phyloP scores from a whole-genome alignment of 2,888 invertebrate genomes.

The Oligia strigilis region DNA sequence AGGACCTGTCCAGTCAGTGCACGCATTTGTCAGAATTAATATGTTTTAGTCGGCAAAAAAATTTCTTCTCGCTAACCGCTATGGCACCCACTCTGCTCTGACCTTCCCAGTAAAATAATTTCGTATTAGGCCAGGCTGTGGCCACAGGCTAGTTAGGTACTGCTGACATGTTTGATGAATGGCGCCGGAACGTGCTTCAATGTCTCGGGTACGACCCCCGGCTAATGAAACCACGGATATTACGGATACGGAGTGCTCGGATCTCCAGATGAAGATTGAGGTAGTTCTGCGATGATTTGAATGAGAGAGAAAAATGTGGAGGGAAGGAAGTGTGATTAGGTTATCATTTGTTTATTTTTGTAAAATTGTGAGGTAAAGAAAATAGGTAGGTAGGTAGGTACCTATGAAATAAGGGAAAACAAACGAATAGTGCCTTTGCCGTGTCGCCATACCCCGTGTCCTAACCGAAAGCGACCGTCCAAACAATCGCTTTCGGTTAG shows the following conservation, averaged over 20 bases:
- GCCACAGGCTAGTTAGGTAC: constrained; percentile 46
- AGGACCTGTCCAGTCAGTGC: too few species aligned
- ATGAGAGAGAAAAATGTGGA: constrained; percentile 2
- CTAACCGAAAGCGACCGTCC: too few species aligned
- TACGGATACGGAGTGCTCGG: constrained; percentile 31
- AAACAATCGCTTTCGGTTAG: too few species aligned
- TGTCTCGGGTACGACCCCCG: constrained; percentile 23
- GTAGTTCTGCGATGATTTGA: constrained; percentile 40
- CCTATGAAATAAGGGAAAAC: not conserved
- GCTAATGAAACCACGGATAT: constrained; percentile 58
- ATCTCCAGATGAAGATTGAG: constrained; percentile 49
- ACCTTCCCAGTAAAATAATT: constrained; percentile 43
- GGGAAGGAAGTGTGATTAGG: not conserved
- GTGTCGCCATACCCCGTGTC: too few species aligned
- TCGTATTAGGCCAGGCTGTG: constrained; percentile 31
- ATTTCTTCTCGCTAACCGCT: not conserved
- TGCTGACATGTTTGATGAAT: constrained; percentile 57
- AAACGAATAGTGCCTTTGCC: not conserved
- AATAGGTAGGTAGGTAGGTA: not conserved
- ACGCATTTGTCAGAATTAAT: too few species aligned
- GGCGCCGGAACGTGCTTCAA: constrained; percentile 41
- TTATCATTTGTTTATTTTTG: not conserved
- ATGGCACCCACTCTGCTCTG: not conserved
- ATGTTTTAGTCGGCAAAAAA: not conserved
- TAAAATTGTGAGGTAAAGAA: not conserved